These are phyloP conservation scores for Brachycybe producta DNA, from an alignment of 2,888 invertebrate species.

Conservation along the genomic window DNA sequence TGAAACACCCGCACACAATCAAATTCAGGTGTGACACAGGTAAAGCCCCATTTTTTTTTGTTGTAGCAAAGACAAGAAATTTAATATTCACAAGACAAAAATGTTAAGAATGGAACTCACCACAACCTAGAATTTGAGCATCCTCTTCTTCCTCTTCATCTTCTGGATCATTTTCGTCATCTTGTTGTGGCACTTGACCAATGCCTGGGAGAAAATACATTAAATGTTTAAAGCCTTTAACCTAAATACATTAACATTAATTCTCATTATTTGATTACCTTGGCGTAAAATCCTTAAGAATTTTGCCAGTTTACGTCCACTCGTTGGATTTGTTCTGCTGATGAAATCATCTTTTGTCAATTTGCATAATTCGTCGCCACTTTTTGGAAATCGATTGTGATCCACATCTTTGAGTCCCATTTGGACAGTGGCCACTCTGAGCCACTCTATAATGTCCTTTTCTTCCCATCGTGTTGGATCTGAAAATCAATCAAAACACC, in stretches of 20 bases:
- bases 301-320: conserved; percentile 7
- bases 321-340: conserved; percentile 6
- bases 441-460: conserved; percentile 6
- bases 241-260: neutral
- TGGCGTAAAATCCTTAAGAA: conserved; percentile 8
- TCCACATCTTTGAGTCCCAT: conserved; percentile 10
- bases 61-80: neutral
- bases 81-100: too few species aligned
- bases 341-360: conserved; percentile 8
- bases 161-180: neutral
- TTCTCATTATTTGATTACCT: conserved; percentile 1
- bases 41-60: neutral
- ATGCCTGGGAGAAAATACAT: conserved; percentile 9
- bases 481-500: too few species aligned
- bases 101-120: too few species aligned
- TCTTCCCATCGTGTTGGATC: conserved; percentile 12
- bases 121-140: neutral
- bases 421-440: conserved; percentile 1
- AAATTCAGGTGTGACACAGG: neutral
- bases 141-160: too few species aligned
- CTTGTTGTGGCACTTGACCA: conserved; percentile 13
- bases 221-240: neutral
- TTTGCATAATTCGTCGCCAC: conserved; percentile 10
- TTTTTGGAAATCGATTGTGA: neutral
- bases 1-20: too few species aligned